phyloP scores from a whole-genome alignment of 1,140 invertebrate species.

The Heliconius nattereri region DNA sequence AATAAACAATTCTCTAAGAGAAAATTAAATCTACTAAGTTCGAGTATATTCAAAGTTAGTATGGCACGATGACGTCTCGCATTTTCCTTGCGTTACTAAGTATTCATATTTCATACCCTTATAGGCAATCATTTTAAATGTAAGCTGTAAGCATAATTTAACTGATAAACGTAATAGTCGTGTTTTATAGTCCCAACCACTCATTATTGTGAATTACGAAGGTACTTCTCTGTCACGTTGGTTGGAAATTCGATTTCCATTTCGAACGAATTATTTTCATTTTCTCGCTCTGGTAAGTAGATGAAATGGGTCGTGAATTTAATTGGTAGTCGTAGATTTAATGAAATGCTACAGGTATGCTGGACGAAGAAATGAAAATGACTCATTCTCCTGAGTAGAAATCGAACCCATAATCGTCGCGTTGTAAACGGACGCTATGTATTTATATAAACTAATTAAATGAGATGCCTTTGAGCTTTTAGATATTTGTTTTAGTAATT shows the following conservation, averaged over 20 bases:
- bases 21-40: not conserved
- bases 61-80: not conserved
- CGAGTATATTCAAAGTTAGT: not conserved
- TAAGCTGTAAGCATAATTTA: not conserved
- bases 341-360: no score
- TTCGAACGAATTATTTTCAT: no score
- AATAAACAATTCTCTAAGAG: no score
- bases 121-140: conserved; percentile 4
- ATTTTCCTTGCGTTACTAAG: not conserved
- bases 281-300: no score
- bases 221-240: no score
- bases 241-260: no score
- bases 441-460: no score
- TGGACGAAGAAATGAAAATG: not conserved
- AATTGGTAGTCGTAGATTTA: no score
- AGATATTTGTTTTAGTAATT: no score
- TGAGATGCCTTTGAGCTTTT: no score
- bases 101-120: not conserved
- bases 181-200: not conserved
- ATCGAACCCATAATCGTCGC: not conserved
- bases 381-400: not conserved
- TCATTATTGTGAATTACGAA: not conserved
- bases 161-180: not conserved
- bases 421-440: not conserved
- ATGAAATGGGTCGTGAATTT: no score